Evolutionary conservation across 2,113 vertebrate species (phyloP).

Genomic region (Poeciliopsis occidentalis): DNA sequence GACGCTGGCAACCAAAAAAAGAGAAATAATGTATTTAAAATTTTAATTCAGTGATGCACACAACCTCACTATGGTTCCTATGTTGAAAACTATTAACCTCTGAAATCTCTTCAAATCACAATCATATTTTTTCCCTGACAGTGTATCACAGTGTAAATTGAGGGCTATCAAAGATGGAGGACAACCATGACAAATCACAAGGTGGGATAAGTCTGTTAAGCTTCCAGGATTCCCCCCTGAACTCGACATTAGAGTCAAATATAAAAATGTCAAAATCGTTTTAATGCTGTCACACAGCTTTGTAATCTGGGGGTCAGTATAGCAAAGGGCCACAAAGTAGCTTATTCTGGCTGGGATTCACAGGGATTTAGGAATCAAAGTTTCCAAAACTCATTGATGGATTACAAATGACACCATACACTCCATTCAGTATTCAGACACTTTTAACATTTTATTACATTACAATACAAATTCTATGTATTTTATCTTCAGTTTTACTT

Average conservation of each 20-base stretch:
- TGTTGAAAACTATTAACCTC: neutral
- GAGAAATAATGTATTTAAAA: neutral
- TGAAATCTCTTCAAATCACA: conserved; percentile 6
- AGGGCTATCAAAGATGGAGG: conserved; percentile 36
- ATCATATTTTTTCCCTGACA: conserved; percentile 14
- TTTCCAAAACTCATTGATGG: conserved; percentile 2
- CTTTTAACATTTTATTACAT: neutral
- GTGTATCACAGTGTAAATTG: conserved; percentile 34
- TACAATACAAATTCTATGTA: neutral
- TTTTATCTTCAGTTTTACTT: neutral
- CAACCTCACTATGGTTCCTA: neutral
- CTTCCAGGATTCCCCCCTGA: conserved; percentile 40
- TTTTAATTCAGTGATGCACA: neutral
- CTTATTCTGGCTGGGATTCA: neutral
- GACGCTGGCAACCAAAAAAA: neutral
- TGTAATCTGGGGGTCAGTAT: conserved; percentile 41
- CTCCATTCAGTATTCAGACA: neutral
- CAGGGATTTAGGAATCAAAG: conserved; percentile 1
- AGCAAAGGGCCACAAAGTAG: conserved; percentile 23
- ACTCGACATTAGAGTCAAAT: conserved; percentile 48
- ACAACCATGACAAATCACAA: conserved; percentile 62
- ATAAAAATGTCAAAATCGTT: conserved; percentile 51
- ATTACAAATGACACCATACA: neutral
- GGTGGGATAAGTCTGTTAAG: conserved; percentile 67
- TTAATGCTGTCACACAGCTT: conserved; percentile 46